These are phyloP conservation scores for Brachypodius melanocephalos DNA, from an alignment of 2,113 vertebrate species.

Conservation along the genomic window DNA sequence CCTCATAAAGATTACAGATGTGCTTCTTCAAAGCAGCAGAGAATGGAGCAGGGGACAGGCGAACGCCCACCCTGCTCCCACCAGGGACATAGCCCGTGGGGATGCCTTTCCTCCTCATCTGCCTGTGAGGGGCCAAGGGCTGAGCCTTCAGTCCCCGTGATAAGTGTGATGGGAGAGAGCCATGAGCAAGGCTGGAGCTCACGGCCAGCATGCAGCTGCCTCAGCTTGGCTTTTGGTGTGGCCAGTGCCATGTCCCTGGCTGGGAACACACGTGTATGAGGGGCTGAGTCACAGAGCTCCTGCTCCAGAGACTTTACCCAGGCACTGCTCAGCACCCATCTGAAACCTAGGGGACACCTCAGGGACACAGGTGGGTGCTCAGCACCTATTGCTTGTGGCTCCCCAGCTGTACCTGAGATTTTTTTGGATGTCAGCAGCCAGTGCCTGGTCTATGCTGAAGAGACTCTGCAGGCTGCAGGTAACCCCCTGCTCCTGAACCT, in stretches of 20 bases:
- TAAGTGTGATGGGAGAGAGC: constrained; percentile 12
- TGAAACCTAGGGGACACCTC: neutral
- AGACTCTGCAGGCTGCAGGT: neutral
- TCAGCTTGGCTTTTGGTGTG: rapidly evolving
- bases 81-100: rapidly evolving
- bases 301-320: neutral
- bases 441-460: neutral
- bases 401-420: neutral
- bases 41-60: neutral
- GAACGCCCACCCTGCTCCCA: neutral
- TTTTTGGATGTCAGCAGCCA: rapidly evolving
- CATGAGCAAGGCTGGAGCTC: neutral
- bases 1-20: constrained; percentile 26
- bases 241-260: neutral
- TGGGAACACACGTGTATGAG: neutral
- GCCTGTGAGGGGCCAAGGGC: constrained; percentile 37
- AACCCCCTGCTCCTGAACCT: neutral
- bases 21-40: neutral
- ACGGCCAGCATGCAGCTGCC: neutral
- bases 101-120: neutral
- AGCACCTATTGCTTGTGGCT: neutral
- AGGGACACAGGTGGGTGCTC: neutral
- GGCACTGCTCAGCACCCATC: neutral
- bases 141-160: neutral
- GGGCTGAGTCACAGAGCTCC: neutral